These are phyloP conservation scores for Drosophila kepulauana DNA, from an alignment of 1,140 invertebrate genomes.

Conservation along the genomic window DNA sequence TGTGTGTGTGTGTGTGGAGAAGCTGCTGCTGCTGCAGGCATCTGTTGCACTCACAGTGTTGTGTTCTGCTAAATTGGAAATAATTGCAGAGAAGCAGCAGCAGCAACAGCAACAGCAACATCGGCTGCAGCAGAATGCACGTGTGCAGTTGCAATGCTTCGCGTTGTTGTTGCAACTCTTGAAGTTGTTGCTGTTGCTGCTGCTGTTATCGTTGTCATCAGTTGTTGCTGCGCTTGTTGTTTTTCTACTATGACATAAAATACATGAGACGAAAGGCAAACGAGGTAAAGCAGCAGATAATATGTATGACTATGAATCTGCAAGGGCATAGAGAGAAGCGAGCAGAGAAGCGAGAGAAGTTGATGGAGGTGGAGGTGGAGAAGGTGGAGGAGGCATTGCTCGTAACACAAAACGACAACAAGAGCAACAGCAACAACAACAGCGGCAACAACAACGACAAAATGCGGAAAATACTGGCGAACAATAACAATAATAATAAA, in stretches of 20 bases:
- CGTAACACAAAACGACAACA: not conserved
- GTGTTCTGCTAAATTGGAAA: conserved; percentile 82
- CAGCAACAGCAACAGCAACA: conserved; percentile 25
- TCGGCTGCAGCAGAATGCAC: conserved; percentile 56
- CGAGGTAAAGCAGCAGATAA: conserved; percentile 24
- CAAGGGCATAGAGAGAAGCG: conserved; percentile 4
- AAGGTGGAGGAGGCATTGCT: not conserved
- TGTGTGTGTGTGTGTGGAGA: conserved; percentile 11
- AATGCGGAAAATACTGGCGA: conserved; percentile 53
- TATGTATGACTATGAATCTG: conserved; percentile 34
- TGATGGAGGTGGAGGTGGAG: not conserved
- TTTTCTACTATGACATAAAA: conserved; percentile 72
- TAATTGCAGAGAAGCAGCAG: conserved; percentile 68
- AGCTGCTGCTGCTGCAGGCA: conserved; percentile 25
- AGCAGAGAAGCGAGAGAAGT: not conserved
- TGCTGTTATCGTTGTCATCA: conserved; percentile 75
- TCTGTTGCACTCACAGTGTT: conserved; percentile 55
- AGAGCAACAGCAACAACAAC: conserved; percentile 25
- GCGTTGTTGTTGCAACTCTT: conserved; percentile 27
- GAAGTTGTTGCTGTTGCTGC: conserved; percentile 45
- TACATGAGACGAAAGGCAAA: conserved; percentile 24
- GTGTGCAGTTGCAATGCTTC: conserved; percentile 64
- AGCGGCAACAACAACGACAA: conserved; percentile 49
- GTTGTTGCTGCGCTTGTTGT: conserved; percentile 52
- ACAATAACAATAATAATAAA: conserved; percentile 78